Percentiles rank a stretch among this genome's conserved stretches.
These are phyloP conservation scores for Pseudomyrmex cubaensis DNA, from an alignment of 1,140 invertebrate genomes.

Conservation along the genomic window DNA sequence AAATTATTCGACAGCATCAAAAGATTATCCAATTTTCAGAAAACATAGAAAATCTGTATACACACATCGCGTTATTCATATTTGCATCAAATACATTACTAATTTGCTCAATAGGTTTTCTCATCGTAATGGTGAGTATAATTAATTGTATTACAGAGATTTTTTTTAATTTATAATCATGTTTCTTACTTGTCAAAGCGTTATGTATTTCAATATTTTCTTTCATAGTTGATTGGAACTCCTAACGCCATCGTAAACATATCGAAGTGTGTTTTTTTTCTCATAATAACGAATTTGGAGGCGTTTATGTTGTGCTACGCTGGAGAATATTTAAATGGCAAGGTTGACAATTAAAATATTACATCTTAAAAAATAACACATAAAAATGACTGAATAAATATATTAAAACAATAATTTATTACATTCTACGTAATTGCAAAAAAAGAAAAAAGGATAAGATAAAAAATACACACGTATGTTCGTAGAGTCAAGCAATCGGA, in stretches of 20 bases:
- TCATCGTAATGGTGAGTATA: slow-evolving; percentile 29
- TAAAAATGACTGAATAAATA: background rate
- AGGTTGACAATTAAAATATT: slow-evolving; percentile 10
- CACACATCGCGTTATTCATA: background rate
- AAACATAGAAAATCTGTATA: background rate
- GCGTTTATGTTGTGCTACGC: slow-evolving; percentile 61
- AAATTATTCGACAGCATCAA: slow-evolving; percentile 24
- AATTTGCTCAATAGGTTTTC: slow-evolving; percentile 25
- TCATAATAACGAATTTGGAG: slow-evolving; percentile 37
- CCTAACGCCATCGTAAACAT: background rate
- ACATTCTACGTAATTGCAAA: background rate
- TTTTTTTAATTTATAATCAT: background rate
- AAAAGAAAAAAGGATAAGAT: background rate
- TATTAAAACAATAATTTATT: background rate
- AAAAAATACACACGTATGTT: background rate
- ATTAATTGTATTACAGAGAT: background rate
- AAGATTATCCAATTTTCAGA: slow-evolving; percentile 28
- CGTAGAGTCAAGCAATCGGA: slow-evolving; percentile 39
- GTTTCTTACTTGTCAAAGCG: background rate
- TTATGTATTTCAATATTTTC: background rate
- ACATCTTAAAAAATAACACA: background rate
- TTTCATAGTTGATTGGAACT: slow-evolving; percentile 25
- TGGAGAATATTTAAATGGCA: slow-evolving; percentile 47
- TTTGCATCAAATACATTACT: slow-evolving; percentile 11
- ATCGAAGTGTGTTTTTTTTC: slow-evolving; percentile 40